Percentiles rank a stretch among this genome's conserved stretches.
These are phyloP conservation scores for Asbolus verrucosus DNA, from an alignment of 1,140 invertebrate genomes.

Conservation along the genomic window DNA sequence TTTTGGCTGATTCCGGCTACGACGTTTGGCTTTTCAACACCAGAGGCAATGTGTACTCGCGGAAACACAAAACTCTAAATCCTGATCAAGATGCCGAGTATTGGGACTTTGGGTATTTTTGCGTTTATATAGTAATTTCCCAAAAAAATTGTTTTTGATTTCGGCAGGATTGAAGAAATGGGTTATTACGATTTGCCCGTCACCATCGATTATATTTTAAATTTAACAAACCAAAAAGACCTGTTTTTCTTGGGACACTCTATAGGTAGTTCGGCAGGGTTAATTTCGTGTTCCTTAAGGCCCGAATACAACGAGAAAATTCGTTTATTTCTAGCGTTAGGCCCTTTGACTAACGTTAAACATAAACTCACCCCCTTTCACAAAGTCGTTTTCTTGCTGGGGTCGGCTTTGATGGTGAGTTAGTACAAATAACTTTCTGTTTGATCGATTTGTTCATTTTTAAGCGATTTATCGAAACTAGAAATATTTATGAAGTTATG, in stretches of 20 bases:
- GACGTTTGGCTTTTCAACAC: conserved; percentile 81
- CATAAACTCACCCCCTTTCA: conserved; percentile 50
- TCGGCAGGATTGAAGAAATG: conserved; percentile 19
- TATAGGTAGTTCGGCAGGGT: conserved; percentile 69
- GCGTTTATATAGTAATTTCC: too few species aligned
- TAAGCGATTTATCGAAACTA: conserved; percentile 47
- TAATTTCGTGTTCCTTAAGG: conserved; percentile 65
- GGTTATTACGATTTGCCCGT: conserved; percentile 13
- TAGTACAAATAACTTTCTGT: background rate
- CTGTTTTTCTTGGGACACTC: conserved; percentile 73
- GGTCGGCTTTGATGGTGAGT: conserved; percentile 54
- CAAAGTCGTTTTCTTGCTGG: conserved; percentile 50
- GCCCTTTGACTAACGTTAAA: conserved; percentile 67
- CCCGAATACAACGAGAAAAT: conserved; percentile 71
- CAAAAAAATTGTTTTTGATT: too few species aligned
- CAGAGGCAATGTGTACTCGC: conserved; percentile 73
- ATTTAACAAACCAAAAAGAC: conserved; percentile 65
- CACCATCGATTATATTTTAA: conserved; percentile 56
- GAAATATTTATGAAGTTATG: conserved; percentile 56
- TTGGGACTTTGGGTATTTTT: conserved; percentile 72
- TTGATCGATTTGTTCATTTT: conserved; percentile 16
- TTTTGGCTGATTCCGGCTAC: conserved; percentile 76
- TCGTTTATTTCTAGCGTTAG: conserved; percentile 67
- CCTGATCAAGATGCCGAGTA: conserved; percentile 68
- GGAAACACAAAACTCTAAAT: conserved; percentile 64